phyloP scores from a whole-genome alignment of 2,888 invertebrate species.

The Eretmocerus hayati region DNA sequence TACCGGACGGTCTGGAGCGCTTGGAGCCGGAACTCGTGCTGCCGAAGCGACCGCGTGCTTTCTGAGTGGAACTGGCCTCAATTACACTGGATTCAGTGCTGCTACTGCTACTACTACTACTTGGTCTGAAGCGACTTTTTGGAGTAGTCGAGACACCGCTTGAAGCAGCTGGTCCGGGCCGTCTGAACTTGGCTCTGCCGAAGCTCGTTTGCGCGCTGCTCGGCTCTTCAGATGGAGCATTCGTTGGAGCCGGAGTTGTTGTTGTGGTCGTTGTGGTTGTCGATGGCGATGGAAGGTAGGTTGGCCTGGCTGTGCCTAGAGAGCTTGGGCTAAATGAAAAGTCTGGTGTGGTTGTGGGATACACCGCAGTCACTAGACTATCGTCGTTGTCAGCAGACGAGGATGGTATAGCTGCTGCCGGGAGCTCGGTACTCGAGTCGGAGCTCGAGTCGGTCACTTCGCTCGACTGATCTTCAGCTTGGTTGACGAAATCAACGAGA shows the following conservation, averaged over 20 bases:
- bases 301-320: conserved; percentile 46
- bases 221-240: conserved; percentile 22
- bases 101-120: conserved; percentile 26
- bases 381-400: conserved; percentile 41
- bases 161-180: conserved; percentile 32
- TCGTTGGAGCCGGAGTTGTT: conserved; percentile 43
- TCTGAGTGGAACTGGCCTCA: conserved; percentile 30
- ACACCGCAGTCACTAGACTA: conserved; percentile 32
- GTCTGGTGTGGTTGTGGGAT: conserved; percentile 51
- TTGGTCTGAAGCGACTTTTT: conserved; percentile 35
- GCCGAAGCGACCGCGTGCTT: conserved; percentile 36
- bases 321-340: conserved; percentile 47
- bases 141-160: conserved; percentile 11
- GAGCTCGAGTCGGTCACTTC: conserved; percentile 49
- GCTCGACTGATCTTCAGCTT: conserved; percentile 54
- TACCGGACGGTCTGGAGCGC: conserved; percentile 40
- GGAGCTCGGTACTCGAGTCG: conserved; percentile 26
- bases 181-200: conserved; percentile 37
- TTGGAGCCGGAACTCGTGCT: conserved; percentile 30
- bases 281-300: conserved; percentile 51
- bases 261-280: conserved; percentile 40
- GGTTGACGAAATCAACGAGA: conserved; percentile 38
- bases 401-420: too few relatives aligned
- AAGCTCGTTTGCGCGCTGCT: conserved; percentile 30
- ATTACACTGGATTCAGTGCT: conserved; percentile 1